Percentiles rank a stretch among this genome's conserved stretches.
phyloP scores from a whole-genome alignment of 2,797 vertebrate species.

The Schizopygopsis pylzovi region DNA sequence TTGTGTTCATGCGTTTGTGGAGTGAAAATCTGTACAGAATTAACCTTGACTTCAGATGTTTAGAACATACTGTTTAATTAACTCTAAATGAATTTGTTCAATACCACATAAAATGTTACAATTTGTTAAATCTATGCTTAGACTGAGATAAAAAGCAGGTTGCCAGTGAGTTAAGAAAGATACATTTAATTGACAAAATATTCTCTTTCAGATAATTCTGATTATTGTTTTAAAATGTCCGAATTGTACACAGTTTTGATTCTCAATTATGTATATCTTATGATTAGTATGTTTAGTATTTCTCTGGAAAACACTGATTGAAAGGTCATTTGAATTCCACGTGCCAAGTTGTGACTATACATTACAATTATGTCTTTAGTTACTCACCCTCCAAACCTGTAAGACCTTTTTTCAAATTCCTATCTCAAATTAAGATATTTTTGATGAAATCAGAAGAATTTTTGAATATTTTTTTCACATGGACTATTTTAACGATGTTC shows the following conservation, averaged over 20 bases:
- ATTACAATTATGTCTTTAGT: too few relatives aligned
- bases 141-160: neutral
- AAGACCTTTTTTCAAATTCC: too few relatives aligned
- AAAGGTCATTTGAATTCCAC: neutral
- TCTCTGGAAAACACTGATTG: neutral
- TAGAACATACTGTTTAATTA: neutral
- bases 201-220: neutral
- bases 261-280: neutral
- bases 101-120: neutral
- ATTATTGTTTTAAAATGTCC: neutral
- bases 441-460: neutral
- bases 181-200: neutral
- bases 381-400: too few relatives aligned
- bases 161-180: neutral
- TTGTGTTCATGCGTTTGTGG: neutral
- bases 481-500: neutral
- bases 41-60: neutral
- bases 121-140: neutral
- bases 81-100: neutral
- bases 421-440: neutral
- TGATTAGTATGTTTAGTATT: neutral
- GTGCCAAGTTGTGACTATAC: neutral
- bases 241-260: neutral
- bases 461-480: neutral
- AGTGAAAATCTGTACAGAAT: slow-evolving; percentile 47